Evolutionary conservation across 53 echinoderm and acorn worm species (phyloP), one percentile per base, ranked within the genome.

Genomic region (Paracentrotus lividus): DNA sequence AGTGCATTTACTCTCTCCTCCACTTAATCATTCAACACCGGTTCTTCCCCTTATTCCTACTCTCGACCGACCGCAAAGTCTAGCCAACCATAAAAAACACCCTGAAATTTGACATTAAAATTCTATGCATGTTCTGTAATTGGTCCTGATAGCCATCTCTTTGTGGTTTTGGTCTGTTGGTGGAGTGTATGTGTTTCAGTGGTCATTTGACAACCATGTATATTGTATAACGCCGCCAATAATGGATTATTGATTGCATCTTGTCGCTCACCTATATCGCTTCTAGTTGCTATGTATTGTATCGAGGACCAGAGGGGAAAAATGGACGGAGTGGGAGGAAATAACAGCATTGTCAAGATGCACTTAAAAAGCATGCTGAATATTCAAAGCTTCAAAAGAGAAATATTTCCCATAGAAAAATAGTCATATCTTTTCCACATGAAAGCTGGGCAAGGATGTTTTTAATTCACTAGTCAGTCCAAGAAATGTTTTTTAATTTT

Each of bases 241-340:
- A 81, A 81, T 81, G 47, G 81, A 81, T 81, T 81, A 81, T 81
- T 81, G 81, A 81, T 81, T 72, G 36, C 38, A 18, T 7, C 40
- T 26, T 10, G 47, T 13, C n/a, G 24, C 44, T n/a, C 81, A 81
- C 81, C 49, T 81, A 47, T 81, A 10, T 7, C 47, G 47, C 81
- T 45, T 81, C 24, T 47, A 81, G 81, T 81, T 81, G 81, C 81
- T 81, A 81, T 81, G 81, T 81, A 27, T 81, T 45, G 81, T 81
- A 81, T 81, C 81, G 45, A 81, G 81, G 81, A 15, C 26, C 8
- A n/a, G 5, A 7, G n/a, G 81, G 18, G 26, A 26, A n/a, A n/a
- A n/a, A n/a, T n/a, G n/a, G 26, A 45, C 16, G 20, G 40, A 26
- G 47, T 24, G n/a, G 45, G 26, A 27, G 47, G 47, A 47, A 44